A percentile compares a stretch with the other conserved stretches of the same genome.
These are phyloP conservation scores for Iguana delicatissima DNA, from an alignment of 2,797 vertebrate genomes.

Conservation along the genomic window DNA sequence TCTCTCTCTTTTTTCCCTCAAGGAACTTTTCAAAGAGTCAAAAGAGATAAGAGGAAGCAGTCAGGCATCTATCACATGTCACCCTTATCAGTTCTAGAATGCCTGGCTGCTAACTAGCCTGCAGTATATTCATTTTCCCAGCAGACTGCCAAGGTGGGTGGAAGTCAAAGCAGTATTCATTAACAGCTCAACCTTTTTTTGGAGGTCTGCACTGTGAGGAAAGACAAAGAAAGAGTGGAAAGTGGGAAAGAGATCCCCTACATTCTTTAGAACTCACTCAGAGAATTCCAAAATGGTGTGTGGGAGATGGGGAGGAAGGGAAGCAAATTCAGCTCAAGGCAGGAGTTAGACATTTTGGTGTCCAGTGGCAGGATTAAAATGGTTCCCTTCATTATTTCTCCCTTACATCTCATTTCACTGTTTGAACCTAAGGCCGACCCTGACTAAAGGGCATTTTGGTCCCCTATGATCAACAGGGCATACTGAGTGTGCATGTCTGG, in stretches of 20 bases:
- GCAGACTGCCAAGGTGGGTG: background rate
- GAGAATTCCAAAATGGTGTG: background rate
- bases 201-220: background rate
- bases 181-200: background rate
- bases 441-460: background rate
- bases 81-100: constrained; percentile 50
- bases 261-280: background rate
- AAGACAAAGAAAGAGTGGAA: background rate
- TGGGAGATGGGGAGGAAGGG: background rate
- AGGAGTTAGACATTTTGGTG: background rate
- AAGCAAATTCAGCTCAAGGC: background rate
- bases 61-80: constrained; percentile 47
- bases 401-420: background rate
- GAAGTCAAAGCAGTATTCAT: constrained; percentile 35
- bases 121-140: constrained; percentile 21
- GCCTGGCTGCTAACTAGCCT: constrained; percentile 20
- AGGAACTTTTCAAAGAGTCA: constrained; percentile 59
- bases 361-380: background rate
- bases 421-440: background rate
- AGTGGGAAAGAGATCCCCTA: background rate
- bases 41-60: constrained; percentile 53
- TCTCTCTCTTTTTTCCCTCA: constrained; percentile 37
- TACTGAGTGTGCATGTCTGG: background rate
- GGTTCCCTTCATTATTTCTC: background rate
- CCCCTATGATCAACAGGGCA: background rate